Conservation (phyloP, 2,113 vertebrate genomes). For the Thryonomys swinderianus region DNA sequence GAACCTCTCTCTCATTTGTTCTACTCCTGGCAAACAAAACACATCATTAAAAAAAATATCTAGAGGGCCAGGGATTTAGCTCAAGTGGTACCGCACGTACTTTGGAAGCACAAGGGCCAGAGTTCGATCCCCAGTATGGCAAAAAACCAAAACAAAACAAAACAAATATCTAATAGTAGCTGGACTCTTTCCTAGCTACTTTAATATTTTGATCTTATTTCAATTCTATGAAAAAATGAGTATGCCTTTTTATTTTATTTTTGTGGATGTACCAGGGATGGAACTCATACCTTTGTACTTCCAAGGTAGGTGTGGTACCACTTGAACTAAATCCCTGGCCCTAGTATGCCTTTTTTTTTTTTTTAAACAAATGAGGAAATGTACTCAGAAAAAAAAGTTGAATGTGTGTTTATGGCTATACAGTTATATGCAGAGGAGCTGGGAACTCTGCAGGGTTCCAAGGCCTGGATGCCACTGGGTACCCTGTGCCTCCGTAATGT, state of each 20-base stretch:
- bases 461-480: not conserved
- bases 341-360: too few relatives aligned
- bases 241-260: too few relatives aligned
- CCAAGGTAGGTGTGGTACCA: too few relatives aligned
- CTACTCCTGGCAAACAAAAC: not conserved
- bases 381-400: not conserved
- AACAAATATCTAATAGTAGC: not conserved
- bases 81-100: too few relatives aligned
- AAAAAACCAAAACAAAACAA: constrained; percentile 16
- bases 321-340: too few relatives aligned
- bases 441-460: not conserved
- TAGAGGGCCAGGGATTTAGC: too few relatives aligned
- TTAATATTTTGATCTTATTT: constrained; percentile 41
- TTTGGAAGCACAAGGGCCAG: too few relatives aligned
- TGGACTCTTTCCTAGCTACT: not conserved
- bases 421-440: not conserved
- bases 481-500: not conserved
- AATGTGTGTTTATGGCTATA: not conserved
- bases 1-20: not conserved
- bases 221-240: not conserved
- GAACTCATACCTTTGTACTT: too few relatives aligned
- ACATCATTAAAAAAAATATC: not conserved
- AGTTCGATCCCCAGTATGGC: too few relatives aligned
- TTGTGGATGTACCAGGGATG: too few relatives aligned
- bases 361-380: constrained; percentile 2